Conservation (phyloP, 2,113 vertebrate species). For the Scomber scombrus region DNA sequence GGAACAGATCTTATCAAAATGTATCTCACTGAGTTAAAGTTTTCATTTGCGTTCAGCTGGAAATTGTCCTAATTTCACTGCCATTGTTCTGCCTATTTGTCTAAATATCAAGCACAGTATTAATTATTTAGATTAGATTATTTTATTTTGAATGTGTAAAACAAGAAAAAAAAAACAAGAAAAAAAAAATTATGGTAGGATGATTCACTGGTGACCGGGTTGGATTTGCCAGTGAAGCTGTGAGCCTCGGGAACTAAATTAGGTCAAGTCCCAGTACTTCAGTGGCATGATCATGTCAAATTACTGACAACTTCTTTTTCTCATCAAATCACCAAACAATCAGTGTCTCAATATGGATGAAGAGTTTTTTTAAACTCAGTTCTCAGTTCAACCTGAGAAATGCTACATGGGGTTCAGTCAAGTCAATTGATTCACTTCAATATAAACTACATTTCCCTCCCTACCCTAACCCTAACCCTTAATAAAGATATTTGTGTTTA, state of each 20-base stretch:
- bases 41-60: background rate
- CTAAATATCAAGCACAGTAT: background rate
- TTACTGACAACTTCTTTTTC: conserved; percentile 5
- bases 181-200: background rate
- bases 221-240: background rate
- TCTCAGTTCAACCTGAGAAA: background rate
- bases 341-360: background rate
- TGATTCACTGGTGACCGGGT: background rate
- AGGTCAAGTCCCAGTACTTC: conserved; percentile 9
- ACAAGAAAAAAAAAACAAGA: too few species aligned
- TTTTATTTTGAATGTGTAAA: too few species aligned
- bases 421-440: background rate
- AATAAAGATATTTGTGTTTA: conserved; percentile 45
- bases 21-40: background rate
- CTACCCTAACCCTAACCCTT: background rate
- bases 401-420: background rate
- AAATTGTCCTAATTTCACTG: background rate
- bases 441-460: background rate
- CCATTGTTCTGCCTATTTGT: background rate
- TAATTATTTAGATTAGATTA: too few species aligned
- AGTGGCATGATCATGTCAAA: background rate
- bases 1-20: background rate
- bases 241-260: conserved; percentile 5
- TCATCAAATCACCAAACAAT: background rate
- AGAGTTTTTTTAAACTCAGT: background rate